Evolutionary conservation across 2,888 invertebrate genomes (phyloP).

Genomic region (Pristionchus exspectatus): DNA sequence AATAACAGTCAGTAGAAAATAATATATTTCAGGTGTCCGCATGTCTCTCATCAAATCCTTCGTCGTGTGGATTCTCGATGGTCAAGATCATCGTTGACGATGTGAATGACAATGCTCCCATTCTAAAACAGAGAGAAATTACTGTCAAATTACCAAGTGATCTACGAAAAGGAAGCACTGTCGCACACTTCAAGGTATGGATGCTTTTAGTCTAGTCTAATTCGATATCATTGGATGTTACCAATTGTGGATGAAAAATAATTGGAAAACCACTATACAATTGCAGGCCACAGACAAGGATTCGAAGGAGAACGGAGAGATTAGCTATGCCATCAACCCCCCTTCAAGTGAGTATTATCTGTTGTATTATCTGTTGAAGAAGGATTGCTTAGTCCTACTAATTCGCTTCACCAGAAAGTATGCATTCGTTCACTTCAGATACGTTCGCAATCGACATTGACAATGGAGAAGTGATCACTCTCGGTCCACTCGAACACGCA

Average conservation of each 20-base stretch:
- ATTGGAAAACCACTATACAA: background rate
- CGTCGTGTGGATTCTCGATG: slow-evolving; percentile 59
- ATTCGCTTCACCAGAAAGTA: no score
- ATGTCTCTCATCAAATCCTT: slow-evolving; percentile 61
- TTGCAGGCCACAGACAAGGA: slow-evolving; percentile 70
- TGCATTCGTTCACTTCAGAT: background rate
- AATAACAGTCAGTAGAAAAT: no score
- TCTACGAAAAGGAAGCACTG: slow-evolving; percentile 67
- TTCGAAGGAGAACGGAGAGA: slow-evolving; percentile 64
- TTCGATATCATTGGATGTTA: background rate
- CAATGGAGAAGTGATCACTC: slow-evolving; percentile 54
- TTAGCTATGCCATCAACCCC: slow-evolving; percentile 65
- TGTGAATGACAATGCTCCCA: slow-evolving; percentile 74
- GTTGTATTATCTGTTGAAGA: no score
- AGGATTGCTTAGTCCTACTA: no score
- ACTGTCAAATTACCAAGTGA: slow-evolving; percentile 71
- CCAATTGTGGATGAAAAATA: background rate
- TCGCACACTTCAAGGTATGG: slow-evolving; percentile 54
- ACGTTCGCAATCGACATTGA: slow-evolving; percentile 55
- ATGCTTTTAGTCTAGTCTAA: background rate
- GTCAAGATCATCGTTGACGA: slow-evolving; percentile 66
- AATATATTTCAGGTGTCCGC: slow-evolving; percentile 60
- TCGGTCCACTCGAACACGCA: slow-evolving; percentile 36
- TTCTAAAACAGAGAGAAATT: slow-evolving; percentile 62
- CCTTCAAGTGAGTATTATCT: slow-evolving; percentile 60